These are phyloP conservation scores for Nephotettix cincticeps DNA, from an alignment of 1,140 invertebrate genomes.

Conservation along the genomic window DNA sequence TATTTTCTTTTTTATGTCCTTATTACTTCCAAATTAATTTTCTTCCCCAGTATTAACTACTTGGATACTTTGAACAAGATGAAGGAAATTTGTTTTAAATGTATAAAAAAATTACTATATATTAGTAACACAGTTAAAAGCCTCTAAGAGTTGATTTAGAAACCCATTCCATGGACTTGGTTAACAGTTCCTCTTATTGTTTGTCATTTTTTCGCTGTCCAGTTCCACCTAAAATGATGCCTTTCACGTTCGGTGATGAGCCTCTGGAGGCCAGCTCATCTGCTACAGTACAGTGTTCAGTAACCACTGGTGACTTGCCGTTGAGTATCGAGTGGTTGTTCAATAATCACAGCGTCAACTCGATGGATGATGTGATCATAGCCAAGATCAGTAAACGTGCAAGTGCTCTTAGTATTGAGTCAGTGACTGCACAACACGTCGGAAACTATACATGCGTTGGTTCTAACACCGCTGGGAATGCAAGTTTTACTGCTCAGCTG, in stretches of 20 bases:
- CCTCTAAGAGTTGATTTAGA: no score
- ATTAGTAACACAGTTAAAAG: no score
- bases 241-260: conserved; percentile 59
- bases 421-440: conserved; percentile 69
- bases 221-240: conserved; percentile 60
- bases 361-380: conserved; percentile 58
- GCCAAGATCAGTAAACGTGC: conserved; percentile 65
- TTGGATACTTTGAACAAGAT: no score
- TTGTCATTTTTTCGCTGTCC: no score
- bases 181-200: no score
- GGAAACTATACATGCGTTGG: conserved; percentile 74
- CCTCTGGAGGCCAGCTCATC: conserved; percentile 47
- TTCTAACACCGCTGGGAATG: conserved; percentile 61
- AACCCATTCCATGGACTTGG: no score
- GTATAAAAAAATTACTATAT: no score
- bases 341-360: conserved; percentile 53
- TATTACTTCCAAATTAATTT: no score
- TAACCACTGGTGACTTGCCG: conserved; percentile 74
- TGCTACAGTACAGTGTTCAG: conserved; percentile 61
- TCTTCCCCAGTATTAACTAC: no score
- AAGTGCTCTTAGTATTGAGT: conserved; percentile 74
- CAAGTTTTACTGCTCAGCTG: conserved; percentile 60
- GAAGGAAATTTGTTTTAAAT: no score
- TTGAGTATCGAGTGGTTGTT: conserved; percentile 72
- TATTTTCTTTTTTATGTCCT: conserved; percentile 18